A percentile compares a stretch with the other conserved stretches of the same genome.
Conservation (phyloP, 2,797 vertebrate species). For the Macrochelys suwanniensis region DNA sequence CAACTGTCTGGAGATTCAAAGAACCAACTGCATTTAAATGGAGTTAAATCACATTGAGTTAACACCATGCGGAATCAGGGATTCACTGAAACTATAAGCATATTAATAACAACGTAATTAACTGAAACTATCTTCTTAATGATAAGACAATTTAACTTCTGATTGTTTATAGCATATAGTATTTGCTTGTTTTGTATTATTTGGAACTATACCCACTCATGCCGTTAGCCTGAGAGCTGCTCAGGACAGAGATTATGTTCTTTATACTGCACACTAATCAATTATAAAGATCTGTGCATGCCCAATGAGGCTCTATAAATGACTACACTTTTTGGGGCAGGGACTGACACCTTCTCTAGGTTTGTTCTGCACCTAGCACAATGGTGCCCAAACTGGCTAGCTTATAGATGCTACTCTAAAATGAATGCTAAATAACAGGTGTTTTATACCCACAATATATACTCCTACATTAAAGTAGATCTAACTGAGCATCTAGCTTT, state of each 20-base stretch:
- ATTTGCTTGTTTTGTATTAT: background rate
- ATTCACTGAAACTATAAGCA: conserved; percentile 51
- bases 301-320: background rate
- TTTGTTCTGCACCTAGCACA: background rate
- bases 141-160: background rate
- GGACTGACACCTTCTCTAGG: background rate
- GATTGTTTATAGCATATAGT: background rate
- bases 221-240: background rate
- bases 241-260: background rate
- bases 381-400: background rate
- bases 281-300: background rate
- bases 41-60: conserved; percentile 60
- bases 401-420: background rate
- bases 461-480: background rate
- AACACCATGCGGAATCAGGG: conserved; percentile 38
- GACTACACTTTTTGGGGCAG: background rate
- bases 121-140: conserved; percentile 3
- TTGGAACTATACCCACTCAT: background rate
- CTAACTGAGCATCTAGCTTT: background rate
- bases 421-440: background rate
- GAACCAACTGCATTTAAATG: conserved; percentile 41
- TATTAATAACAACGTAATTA: background rate
- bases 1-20: conserved; percentile 60
- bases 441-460: background rate
- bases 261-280: background rate